phyloP scores from a whole-genome alignment of 2,888 invertebrate species.

The Rhyacophila evoluta region DNA sequence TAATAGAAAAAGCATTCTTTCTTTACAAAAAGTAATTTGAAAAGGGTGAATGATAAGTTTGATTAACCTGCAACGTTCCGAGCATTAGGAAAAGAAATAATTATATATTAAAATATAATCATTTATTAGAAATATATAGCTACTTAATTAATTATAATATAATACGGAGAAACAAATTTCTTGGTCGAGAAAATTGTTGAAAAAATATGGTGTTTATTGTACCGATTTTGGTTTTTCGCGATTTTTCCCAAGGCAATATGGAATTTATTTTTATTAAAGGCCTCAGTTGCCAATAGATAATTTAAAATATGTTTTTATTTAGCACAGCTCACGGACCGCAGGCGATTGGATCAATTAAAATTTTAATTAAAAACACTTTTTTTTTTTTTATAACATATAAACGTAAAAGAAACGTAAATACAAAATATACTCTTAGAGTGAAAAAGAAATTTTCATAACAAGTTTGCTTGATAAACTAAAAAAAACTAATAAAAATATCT shows the following conservation, averaged over 20 bases:
- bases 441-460: no score
- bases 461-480: no score
- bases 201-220: not conserved
- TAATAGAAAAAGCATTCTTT: conserved; percentile 17
- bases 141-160: conserved; percentile 6
- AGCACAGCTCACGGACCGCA: not conserved
- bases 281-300: not conserved
- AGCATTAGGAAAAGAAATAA: conserved; percentile 24
- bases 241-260: not conserved
- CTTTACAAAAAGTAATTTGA: conserved; percentile 24
- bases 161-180: not conserved
- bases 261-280: not conserved
- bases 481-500: no score
- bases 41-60: conserved; percentile 19
- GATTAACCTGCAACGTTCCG: conserved; percentile 14
- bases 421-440: no score
- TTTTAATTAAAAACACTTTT: no score
- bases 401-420: no score
- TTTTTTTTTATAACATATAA: no score
- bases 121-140: conserved; percentile 5
- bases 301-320: no score
- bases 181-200: conserved; percentile 24
- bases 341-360: not conserved
- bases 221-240: not conserved
- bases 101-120: conserved; percentile 19